Percentiles rank a stretch among this genome's conserved stretches.
Conservation (phyloP, 1,140 invertebrate species). For the Forficula auricularia region DNA sequence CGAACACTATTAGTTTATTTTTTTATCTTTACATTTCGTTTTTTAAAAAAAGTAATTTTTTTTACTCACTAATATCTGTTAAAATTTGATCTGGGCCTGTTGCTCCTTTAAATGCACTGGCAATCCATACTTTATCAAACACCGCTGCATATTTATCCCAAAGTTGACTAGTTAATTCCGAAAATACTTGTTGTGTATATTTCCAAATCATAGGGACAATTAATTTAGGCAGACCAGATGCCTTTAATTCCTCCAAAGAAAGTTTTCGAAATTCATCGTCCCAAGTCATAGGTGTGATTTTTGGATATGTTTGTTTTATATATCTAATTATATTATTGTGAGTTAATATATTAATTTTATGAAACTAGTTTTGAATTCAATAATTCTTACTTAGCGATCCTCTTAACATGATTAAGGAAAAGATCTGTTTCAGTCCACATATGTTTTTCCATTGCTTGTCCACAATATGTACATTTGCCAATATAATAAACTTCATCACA, state of each 20-base stretch:
- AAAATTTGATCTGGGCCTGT: conserved; percentile 23
- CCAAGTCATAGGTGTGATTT: conserved; percentile 34
- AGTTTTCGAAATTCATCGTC: conserved; percentile 38
- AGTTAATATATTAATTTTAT: background rate
- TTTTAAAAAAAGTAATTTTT: too few relatives aligned
- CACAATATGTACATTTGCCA: conserved; percentile 27
- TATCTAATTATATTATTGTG: conserved; percentile 1
- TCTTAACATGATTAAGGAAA: conserved; percentile 31
- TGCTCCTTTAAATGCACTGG: conserved; percentile 41
- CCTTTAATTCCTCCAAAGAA: conserved; percentile 14
- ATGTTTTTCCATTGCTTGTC: conserved; percentile 22
- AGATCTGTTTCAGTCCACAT: conserved; percentile 25
- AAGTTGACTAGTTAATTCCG: conserved; percentile 26
- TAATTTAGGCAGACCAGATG: conserved; percentile 23
- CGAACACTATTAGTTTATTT: too few relatives aligned
- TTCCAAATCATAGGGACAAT: conserved; percentile 35
- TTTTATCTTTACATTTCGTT: too few relatives aligned
- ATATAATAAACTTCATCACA: conserved; percentile 27
- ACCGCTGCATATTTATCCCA: conserved; percentile 31
- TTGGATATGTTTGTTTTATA: conserved; percentile 15
- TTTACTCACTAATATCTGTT: conserved; percentile 20
- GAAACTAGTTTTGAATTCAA: background rate
- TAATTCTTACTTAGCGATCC: conserved; percentile 25
- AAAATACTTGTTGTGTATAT: conserved; percentile 25
- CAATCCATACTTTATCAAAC: conserved; percentile 37